A percentile compares a stretch with the other conserved stretches of the same genome.
Conservation (phyloP, 2,888 invertebrate species). For the Agrilus cyanescens region DNA sequence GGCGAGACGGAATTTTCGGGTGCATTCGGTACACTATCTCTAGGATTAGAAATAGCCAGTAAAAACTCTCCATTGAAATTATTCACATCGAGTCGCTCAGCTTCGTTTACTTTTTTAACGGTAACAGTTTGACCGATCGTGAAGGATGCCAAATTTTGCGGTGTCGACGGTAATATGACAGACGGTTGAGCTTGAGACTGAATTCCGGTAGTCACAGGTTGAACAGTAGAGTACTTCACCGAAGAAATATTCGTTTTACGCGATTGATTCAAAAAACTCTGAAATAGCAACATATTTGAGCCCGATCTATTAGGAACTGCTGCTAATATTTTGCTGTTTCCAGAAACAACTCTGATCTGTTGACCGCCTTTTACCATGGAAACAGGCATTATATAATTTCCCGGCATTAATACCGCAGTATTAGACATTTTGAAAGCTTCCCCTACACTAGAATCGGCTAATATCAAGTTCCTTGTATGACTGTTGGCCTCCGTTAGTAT, state of each 20-base stretch:
- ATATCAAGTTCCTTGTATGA: constrained; percentile 46
- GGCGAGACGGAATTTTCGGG: constrained; percentile 8
- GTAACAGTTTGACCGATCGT: constrained; percentile 32
- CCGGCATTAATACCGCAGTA: constrained; percentile 57
- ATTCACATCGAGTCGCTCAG: constrained; percentile 17
- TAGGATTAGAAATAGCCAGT: constrained; percentile 30
- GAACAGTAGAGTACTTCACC: constrained; percentile 39
- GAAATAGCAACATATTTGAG: constrained; percentile 52
- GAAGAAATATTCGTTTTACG: constrained; percentile 46
- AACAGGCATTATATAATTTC: constrained; percentile 59
- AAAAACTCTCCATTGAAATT: constrained; percentile 28
- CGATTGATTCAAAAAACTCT: constrained; percentile 54
- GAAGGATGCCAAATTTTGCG: constrained; percentile 30
- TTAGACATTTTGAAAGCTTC: constrained; percentile 54
- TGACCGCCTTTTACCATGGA: constrained; percentile 61
- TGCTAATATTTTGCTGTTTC: constrained; percentile 48
- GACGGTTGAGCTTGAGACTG: constrained; percentile 35
- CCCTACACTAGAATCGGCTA: constrained; percentile 44
- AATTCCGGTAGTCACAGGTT: constrained; percentile 32
- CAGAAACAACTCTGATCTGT: constrained; percentile 61
- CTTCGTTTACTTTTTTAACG: constrained; percentile 32
- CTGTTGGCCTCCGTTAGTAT: constrained; percentile 28
- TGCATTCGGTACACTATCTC: constrained; percentile 20
- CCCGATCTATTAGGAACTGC: constrained; percentile 41
- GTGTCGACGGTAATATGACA: constrained; percentile 32